Evolutionary conservation across 2,888 invertebrate species (phyloP), one percentile per base, ranked within the genome.

Genomic region (Synergus itoensis): DNA sequence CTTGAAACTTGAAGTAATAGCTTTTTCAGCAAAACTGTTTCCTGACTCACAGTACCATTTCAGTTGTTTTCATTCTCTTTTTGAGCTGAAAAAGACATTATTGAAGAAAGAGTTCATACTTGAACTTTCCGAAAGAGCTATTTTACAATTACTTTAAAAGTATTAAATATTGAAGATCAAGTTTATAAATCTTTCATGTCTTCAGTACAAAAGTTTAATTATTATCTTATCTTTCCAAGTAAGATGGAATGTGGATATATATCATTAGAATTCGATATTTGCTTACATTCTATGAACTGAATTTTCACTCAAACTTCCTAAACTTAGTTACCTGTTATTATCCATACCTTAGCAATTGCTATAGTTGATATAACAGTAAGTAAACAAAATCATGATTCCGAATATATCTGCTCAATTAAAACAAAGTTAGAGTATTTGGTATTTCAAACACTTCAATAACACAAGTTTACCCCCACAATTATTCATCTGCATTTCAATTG

Each of bases 241-340:
- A n/a, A 53, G 9, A n/a, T 53, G n/a, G 14, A n/a, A 53, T 9
- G n/a, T 53, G n/a, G n/a, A 53, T 53, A 53, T 40, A 16, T 67
- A 41, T 65, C 4, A 67, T 67, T n/a, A 67, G 14, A 67, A 67
- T 21, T 43, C 43, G 40, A 53, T 53, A 43, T 67, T 14, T 43
- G n/a, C 4, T 67, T 1, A 12, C 21, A 18, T 43, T 11, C 41
- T 9, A 4, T 65, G 41, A 65, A 14, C 12, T 67, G 1, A 63
- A 43, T 67, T 43, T 67, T 12, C 9, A 67, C 43, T 21, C 18
- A 16, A 43, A 67, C 40, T 43, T 67, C 12, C 18, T 2, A n/a
- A 67, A 67, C 18, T 67, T 45, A 18, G 65, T n/a, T n/a, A 41
- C 43, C 43, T 43, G 21, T 43, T 43, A 65, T 43, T 65, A 65